phyloP scores from a whole-genome alignment of 2,113 vertebrate genomes.

The Gadus macrocephalus region DNA sequence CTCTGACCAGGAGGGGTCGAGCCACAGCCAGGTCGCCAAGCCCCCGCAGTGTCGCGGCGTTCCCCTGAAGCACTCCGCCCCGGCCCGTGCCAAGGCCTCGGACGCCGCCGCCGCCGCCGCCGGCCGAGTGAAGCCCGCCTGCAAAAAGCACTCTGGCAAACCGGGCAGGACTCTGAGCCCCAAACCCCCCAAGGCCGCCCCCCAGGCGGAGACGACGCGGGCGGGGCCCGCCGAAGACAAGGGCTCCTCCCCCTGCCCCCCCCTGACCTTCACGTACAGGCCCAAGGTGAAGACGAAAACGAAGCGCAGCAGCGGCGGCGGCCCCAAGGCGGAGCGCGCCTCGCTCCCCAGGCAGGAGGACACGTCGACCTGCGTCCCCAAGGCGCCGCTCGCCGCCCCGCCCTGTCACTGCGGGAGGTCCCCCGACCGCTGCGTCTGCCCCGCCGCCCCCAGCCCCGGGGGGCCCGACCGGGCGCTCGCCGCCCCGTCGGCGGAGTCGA shows the following conservation, averaged over 20 bases:
- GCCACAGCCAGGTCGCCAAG: conserved; percentile 27
- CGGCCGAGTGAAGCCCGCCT: conserved; percentile 59
- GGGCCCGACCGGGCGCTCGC: conserved; percentile 40
- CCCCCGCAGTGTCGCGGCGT: conserved; percentile 16
- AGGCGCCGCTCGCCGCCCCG: conserved; percentile 34
- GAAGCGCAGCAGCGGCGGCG: conserved; percentile 21
- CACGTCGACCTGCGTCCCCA: conserved; percentile 34
- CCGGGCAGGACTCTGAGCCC: conserved; percentile 39
- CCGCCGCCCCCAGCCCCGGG: conserved; percentile 40
- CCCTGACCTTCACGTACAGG: conserved; percentile 65
- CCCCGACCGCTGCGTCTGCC: conserved; percentile 47
- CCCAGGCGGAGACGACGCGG: conserved; percentile 65
- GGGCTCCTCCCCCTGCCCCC: conserved; percentile 42
- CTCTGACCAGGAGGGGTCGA: conserved; percentile 32
- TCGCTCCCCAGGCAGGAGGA: conserved; percentile 62
- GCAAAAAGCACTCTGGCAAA: conserved; percentile 63
- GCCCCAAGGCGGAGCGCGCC: conserved; percentile 42
- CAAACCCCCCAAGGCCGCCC: conserved; percentile 30
- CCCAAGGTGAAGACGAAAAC: conserved; percentile 81
- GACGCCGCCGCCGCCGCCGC: rapidly evolving
- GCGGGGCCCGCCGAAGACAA: conserved; percentile 41
- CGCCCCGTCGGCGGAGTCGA: conserved; percentile 41
- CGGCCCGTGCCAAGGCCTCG: conserved; percentile 52
- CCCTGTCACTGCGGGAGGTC: conserved; percentile 29
- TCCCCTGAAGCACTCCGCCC: conserved; percentile 41